Evolutionary conservation across 2,797 vertebrate genomes (phyloP).

Genomic region (Nannoperca australis): DNA sequence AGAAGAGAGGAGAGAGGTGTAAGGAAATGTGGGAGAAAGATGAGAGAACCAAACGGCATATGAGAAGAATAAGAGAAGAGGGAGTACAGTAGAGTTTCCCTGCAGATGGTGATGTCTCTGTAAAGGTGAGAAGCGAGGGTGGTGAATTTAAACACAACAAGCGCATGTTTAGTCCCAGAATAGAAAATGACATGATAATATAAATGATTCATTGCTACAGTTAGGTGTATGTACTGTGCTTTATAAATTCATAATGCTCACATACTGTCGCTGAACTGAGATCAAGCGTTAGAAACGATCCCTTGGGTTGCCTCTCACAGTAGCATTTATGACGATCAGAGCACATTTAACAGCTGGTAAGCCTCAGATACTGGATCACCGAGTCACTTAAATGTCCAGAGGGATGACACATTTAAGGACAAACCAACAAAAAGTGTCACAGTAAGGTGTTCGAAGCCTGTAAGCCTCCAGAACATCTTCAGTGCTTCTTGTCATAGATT

Average conservation of each 20-base stretch:
- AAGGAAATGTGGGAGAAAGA: constrained; percentile 60
- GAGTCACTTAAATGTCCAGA: constrained; percentile 11
- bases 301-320: constrained; percentile 36
- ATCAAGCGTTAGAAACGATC: constrained; percentile 45
- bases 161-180: constrained; percentile 38
- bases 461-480: neutral
- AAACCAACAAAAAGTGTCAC: neutral
- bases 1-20: constrained; percentile 53
- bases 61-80: constrained; percentile 42
- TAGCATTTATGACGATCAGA: constrained; percentile 48
- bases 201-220: constrained; percentile 31
- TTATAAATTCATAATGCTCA: constrained; percentile 26
- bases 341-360: constrained; percentile 2
- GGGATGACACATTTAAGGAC: neutral
- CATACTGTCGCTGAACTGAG: constrained; percentile 26
- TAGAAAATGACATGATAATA: constrained; percentile 34
- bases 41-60: constrained; percentile 32
- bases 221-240: neutral
- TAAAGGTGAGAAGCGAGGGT: constrained; percentile 60
- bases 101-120: constrained; percentile 54
- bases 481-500: neutral
- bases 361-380: constrained; percentile 20
- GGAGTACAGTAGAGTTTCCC: constrained; percentile 37
- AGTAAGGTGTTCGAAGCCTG: neutral
- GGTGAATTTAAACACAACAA: constrained; percentile 47